phyloP scores from a whole-genome alignment of 2,113 vertebrate genomes.

The Otocyon megalotis region DNA sequence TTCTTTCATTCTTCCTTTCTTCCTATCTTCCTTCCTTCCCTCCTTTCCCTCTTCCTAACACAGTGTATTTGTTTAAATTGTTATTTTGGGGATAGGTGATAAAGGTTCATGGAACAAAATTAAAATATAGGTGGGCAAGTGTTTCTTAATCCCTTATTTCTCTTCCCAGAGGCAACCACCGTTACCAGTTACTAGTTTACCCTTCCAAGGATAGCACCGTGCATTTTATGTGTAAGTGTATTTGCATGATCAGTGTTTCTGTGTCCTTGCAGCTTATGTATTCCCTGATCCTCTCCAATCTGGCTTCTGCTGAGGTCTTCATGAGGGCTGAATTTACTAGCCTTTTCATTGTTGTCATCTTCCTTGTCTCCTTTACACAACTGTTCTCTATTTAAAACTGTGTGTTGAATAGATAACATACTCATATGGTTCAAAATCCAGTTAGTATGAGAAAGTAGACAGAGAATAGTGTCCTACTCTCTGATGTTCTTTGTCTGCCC shows the following conservation, averaged over 20 bases:
- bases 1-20: neutral
- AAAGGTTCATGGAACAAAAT: slow-evolving; percentile 9
- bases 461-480: neutral
- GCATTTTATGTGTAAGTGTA: neutral
- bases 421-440: neutral
- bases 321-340: neutral
- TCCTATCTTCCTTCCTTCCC: neutral
- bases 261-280: neutral
- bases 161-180: neutral
- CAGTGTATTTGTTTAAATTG: slow-evolving; percentile 45
- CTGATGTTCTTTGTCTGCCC: neutral
- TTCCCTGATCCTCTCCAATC: neutral
- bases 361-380: neutral
- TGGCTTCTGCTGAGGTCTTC: neutral
- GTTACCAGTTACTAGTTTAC: neutral
- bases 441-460: neutral
- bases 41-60: neutral
- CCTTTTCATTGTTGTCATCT: neutral
- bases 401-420: neutral
- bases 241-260: neutral
- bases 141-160: neutral
- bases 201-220: neutral
- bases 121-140: neutral
- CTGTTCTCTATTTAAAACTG: neutral
- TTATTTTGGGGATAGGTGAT: slow-evolving; percentile 14